Evolutionary conservation across 1,140 invertebrate genomes (phyloP), one percentile per base, ranked within the genome.

Genomic region (Gryllus bimaculatus): DNA sequence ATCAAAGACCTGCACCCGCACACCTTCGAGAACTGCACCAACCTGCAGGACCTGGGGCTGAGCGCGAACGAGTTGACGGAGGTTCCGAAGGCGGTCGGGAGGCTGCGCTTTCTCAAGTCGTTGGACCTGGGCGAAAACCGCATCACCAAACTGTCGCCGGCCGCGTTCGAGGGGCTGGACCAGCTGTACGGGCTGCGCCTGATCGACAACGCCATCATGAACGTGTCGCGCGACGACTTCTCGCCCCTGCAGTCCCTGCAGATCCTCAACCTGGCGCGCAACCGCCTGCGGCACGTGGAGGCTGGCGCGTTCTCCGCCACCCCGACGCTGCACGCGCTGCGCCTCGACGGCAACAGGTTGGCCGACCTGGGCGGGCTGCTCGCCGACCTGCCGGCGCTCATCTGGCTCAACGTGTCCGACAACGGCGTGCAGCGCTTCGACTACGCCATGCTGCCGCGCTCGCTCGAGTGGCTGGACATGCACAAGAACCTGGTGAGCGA

Each of bases 71-170:
- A 89, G 78, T 86, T 98, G 79, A 91, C 89, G 82, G 90, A 91
- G 82, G 90, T 98, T 48, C 96, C 96, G 7, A 86, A 90, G 83
- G 94, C 94, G 8, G 85, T 96, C 8, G 87, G 90, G 84, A 90
- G 91, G 83, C 90, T 96, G 85, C 86, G 88, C 20, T 87, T 92
- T 79, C 86, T 97, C 78, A 91, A 93, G 84, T 95, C 92, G 5
- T 89, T 96, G 73, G 94, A 96, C 88, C 87, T 96, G 73, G 94
- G 93, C 54, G 93, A 95, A 85, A 96, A 96, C 86, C 88, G 89
- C 83, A 93, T 96, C 82, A 90, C 92, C 83, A 85, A 89, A 77
- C 85, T 90, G 78, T 88, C 86, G 79, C 88, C 89, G 81, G 86
- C 88, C 79, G 90, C 89, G 84, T 92, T 92, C 84, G 87, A 88